Base-by-base conservation (phyloP, 2,113 vertebrate species). In the Crotalus tigris region DNA sequence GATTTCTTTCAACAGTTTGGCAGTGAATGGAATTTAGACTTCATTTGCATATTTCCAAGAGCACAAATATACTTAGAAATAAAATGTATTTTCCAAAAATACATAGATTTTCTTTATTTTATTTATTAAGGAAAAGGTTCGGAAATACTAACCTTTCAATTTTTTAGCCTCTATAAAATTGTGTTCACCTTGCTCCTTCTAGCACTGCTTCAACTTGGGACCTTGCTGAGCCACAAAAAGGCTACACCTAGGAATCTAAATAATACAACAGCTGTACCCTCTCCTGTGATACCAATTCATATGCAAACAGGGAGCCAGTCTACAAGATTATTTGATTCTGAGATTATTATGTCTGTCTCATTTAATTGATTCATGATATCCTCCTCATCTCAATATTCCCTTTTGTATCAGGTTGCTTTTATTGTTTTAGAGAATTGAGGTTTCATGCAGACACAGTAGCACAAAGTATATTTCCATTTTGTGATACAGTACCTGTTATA, bases 11-110 rank as follows among this genome's bases (percentile, higher is more conserved):
- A 92, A 59, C 94, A 44, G 11, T 21, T 26, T 85, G 9, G 54
- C 88, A 91, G 7, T 13, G 51, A 93, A 94, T 94, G 95, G 55
- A 57, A 23, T 91, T 94, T 87, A 69, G 92, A 49, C 33, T 93
- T 64, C 29, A 39, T 64, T 64, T 49, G 33, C 86, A 33, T 53
- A 11, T 26, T 93, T 53, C 46, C 92, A 91, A 46, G 5, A 49
- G 24, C 17, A 91, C 24, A 94, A 94, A 59, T 8, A 54, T 44
- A 89, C 87, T 57, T 2, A 90, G 44, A 94, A 94, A 87, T 81
- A 94, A 44, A 3, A 33, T 59, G 57, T 94, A 89, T 91, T 15
- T 92, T 39, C 2, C 15, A 92, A 17, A 13, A 95, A 94, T 92
- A 33, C 4, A 95, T 54, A 94, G 75, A 59, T 94, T 5, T 7